Evolutionary conservation across 2,797 vertebrate genomes (phyloP).

Genomic region (Heteromormyrus szaboi): DNA sequence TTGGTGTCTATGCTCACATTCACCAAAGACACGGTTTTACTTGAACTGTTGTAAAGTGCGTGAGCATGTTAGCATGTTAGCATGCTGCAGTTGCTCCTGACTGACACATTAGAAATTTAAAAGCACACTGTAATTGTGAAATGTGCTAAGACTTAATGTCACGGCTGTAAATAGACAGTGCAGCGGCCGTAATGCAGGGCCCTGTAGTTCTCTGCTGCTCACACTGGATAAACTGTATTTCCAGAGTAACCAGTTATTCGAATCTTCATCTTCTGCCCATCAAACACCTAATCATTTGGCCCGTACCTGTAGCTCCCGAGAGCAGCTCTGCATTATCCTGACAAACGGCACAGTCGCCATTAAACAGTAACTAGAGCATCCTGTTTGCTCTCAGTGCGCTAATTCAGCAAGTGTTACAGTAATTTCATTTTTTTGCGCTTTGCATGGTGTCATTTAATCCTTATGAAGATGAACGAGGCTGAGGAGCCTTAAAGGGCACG

Average conservation of each 20-base stretch:
- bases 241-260: neutral
- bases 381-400: neutral
- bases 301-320: neutral
- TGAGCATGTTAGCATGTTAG: neutral
- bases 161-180: neutral
- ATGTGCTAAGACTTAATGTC: neutral
- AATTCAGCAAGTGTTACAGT: neutral
- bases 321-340: neutral
- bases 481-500: neutral
- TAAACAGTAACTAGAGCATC: neutral
- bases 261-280: neutral
- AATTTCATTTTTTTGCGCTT: neutral
- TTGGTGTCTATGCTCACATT: neutral
- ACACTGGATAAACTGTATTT: neutral
- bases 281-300: neutral
- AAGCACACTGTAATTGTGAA: neutral
- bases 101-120: neutral
- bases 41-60: neutral
- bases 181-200: neutral
- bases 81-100: neutral
- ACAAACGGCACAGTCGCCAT: neutral
- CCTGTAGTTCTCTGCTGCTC: neutral
- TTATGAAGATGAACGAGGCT: neutral
- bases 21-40: neutral
- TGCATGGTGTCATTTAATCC: neutral